A percentile compares a stretch with the other conserved stretches of the same genome.
Conservation (phyloP, 2,113 vertebrate species). For the Zosterops japonicus region DNA sequence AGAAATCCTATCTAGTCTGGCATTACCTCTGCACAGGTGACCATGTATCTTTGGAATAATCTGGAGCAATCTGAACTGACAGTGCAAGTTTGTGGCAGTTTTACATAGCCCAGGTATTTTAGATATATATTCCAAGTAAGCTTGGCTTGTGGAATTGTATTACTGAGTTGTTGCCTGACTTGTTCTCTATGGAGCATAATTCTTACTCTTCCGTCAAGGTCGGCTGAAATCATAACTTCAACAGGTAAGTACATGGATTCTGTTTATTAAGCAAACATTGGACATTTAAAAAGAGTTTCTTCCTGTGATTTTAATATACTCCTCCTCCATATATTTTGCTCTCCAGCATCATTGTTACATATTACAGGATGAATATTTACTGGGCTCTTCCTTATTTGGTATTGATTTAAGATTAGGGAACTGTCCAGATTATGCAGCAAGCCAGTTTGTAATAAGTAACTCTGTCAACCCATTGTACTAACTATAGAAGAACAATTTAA, state of each 20-base stretch:
- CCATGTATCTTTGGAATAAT: not conserved
- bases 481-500: not conserved
- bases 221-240: not conserved
- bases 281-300: not conserved
- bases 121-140: not conserved
- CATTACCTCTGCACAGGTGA: not conserved
- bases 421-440: not conserved
- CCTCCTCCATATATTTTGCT: not conserved
- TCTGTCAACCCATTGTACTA: not conserved
- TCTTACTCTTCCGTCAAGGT: not conserved
- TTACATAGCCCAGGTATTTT: not conserved
- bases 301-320: not conserved
- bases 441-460: not conserved
- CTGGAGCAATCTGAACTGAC: not conserved
- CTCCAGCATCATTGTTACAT: not conserved
- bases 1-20: not conserved
- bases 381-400: not conserved
- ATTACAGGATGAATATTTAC: not conserved
- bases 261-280: not conserved
- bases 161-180: not conserved
- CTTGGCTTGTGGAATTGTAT: not conserved
- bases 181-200: not conserved
- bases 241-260: not conserved
- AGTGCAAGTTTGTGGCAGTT: not conserved
- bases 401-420: not conserved